Evolutionary conservation across 2,113 vertebrate species (phyloP).

Genomic region (Micronycteris hirsuta): DNA sequence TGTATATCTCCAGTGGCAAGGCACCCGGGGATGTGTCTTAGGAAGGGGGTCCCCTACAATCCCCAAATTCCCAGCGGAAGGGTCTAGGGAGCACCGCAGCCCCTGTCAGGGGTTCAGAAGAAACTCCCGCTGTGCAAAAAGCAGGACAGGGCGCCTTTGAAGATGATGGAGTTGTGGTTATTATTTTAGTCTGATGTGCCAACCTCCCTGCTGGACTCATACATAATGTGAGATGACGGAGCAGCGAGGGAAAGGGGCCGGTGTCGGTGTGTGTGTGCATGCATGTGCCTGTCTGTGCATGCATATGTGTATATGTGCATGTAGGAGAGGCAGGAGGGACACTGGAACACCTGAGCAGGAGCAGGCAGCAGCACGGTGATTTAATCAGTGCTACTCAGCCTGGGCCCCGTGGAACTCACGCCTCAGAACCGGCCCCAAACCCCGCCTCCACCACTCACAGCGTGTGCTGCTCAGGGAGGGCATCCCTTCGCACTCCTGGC

Average conservation of each 20-base stretch:
- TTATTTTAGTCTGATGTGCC: not conserved
- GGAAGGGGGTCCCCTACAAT: not conserved
- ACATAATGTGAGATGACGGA: not conserved
- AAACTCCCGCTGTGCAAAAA: not conserved
- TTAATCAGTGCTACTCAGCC: too few relatives aligned
- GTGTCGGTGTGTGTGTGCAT: accelerated
- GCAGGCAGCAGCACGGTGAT: accelerated
- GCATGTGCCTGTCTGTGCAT: accelerated
- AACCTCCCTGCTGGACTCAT: not conserved
- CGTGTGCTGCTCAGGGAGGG: too few relatives aligned
- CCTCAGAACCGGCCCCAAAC: not conserved
- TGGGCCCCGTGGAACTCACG: accelerated
- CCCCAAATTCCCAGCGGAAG: accelerated
- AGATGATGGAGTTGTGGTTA: not conserved
- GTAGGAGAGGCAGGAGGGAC: not conserved
- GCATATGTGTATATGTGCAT: not conserved
- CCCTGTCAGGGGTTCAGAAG: accelerated
- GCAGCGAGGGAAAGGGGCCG: not conserved
- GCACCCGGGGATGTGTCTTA: accelerated
- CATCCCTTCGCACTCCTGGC: accelerated
- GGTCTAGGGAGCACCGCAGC: not conserved
- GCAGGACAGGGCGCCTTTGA: accelerated
- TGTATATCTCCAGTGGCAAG: not conserved
- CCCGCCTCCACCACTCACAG: not conserved
- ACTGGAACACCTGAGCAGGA: not conserved